Percentiles rank a stretch among this genome's conserved stretches.
Evolutionary conservation across 2,113 vertebrate genomes (phyloP).

Genomic region (Acanthochromis polyacanthus): DNA sequence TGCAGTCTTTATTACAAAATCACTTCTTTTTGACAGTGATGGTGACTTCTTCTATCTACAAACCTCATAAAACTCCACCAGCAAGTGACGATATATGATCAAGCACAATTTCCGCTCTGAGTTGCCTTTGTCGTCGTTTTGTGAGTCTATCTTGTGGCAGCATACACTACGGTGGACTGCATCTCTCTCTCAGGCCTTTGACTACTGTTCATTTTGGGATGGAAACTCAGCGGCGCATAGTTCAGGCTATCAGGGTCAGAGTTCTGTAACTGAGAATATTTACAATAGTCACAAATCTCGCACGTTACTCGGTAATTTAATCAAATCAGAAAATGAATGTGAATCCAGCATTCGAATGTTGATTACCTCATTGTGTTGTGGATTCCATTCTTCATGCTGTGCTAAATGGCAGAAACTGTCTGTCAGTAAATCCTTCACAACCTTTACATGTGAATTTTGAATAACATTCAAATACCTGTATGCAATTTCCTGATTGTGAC

Average conservation of each 20-base stretch:
- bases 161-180: slow-evolving; percentile 11
- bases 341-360: background rate
- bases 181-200: background rate
- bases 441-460: accelerated
- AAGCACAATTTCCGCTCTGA: background rate
- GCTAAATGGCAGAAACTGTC: background rate
- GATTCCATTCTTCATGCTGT: too few species aligned
- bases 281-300: background rate
- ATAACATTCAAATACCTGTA: background rate
- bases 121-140: background rate
- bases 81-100: background rate
- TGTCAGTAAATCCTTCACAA: accelerated
- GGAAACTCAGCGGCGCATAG: slow-evolving; percentile 30
- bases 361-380: background rate
- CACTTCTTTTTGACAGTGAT: background rate
- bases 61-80: background rate
- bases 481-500: background rate
- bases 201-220: background rate
- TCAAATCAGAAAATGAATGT: background rate
- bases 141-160: slow-evolving; percentile 32
- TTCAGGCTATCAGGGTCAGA: slow-evolving; percentile 20
- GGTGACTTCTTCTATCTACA: background rate
- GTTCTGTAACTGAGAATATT: background rate
- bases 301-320: background rate
- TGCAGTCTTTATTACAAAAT: background rate